Evolutionary conservation across 2,113 vertebrate genomes (phyloP).

Genomic region (Aleadryas rufinucha): DNA sequence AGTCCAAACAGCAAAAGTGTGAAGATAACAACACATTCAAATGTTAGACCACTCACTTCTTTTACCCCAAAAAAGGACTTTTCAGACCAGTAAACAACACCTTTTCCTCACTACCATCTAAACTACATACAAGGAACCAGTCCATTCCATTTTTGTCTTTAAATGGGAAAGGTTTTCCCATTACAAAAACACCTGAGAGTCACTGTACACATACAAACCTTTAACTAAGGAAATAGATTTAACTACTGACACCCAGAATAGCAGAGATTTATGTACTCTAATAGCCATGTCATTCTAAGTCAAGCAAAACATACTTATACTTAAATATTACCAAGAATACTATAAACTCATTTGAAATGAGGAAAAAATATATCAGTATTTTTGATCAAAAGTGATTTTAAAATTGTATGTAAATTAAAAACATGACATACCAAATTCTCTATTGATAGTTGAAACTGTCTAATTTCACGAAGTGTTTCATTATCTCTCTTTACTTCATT

Average conservation of each 20-base stretch:
- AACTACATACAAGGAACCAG: neutral
- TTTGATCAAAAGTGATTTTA: neutral
- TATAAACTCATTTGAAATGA: neutral
- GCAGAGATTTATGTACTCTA: neutral
- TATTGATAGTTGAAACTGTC: constrained; percentile 94
- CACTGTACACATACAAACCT: neutral
- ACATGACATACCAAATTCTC: constrained; percentile 88
- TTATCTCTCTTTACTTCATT: constrained; percentile 99
- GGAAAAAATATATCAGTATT: neutral
- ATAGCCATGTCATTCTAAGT: neutral
- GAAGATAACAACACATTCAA: neutral
- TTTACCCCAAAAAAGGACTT: neutral
- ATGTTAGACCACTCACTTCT: neutral
- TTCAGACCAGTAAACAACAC: neutral
- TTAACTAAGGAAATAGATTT: neutral
- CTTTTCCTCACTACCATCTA: neutral
- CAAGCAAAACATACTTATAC: neutral
- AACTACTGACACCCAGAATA: neutral
- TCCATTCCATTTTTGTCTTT: neutral
- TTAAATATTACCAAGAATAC: neutral
- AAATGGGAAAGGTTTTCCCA: neutral
- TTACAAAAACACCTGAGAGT: neutral
- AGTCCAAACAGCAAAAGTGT: neutral
- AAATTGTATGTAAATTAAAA: neutral
- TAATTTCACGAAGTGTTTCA: constrained; percentile 93